Base-by-base conservation (phyloP, 64 coral and sea anemone species). In the Actinia equina region DNA sequence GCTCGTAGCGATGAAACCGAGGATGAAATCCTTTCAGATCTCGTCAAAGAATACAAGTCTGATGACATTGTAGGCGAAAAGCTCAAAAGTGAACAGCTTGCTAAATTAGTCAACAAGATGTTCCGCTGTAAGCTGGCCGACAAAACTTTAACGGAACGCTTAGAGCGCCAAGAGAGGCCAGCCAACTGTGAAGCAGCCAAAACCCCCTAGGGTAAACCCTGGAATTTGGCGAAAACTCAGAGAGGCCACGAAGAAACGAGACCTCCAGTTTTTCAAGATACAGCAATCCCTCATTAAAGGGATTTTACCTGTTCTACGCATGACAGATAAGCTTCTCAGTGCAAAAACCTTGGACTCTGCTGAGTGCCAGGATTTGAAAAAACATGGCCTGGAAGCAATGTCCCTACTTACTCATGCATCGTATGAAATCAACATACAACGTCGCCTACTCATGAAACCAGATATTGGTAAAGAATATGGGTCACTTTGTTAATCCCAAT, bases 31-130 rank as follows among this genome's bases (percentile, higher is more conserved):
- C 55, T 86, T 3, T 8, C 54, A 44, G 84, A 67, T 51, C 84
- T 86, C 19, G 58, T 67, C 20, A 86, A 86, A 43, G 84, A 86
- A 61, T 86, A 86, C 57, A 20, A 59, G 26, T 86, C 84, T 43
- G 84, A 86, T 11, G 57, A 86, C 43, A 62, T 17, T 44, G 43
- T 86, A 13, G 49, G 59, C 41, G 84, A 86, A 59, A 51, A 80
- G 30, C 45, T 80, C 37, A 59, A 63, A 85, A 85, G 59, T 57
- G 41, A 85, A 65, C 46, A 58, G 63, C 85, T 37, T 43, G 63
- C 85, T 10, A 86, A 86, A 61, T 30, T 69, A 59, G 55, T 65
- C 19, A 44, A 86, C 55, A 86, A 86, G 42, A 86, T 69, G 49
- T 67, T 86, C 55, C 84, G 27, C 84, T 62, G 61, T 61, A 59